Percentiles rank a stretch among this genome's conserved stretches.
phyloP scores from a whole-genome alignment of 2,113 vertebrate genomes.

The Equus quagga region DNA sequence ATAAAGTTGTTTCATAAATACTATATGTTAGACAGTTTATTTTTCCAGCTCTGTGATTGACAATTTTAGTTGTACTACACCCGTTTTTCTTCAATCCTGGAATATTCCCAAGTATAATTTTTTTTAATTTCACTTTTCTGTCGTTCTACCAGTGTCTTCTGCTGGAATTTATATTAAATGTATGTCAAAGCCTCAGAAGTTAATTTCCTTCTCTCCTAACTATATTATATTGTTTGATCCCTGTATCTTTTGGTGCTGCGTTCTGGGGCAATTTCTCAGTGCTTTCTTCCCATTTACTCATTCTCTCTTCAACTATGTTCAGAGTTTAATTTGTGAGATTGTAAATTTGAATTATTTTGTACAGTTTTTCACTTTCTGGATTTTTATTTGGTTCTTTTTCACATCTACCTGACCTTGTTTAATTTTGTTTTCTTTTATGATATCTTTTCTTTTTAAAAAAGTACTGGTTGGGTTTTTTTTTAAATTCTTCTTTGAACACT shows the following conservation, averaged over 20 bases:
- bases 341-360: constrained; percentile 45
- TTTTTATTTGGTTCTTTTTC: neutral
- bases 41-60: neutral
- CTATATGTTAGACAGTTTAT: neutral
- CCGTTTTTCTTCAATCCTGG: neutral
- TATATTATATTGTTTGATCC: neutral
- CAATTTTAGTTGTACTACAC: neutral
- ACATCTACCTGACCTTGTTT: neutral
- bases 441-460: neutral
- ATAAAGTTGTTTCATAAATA: neutral
- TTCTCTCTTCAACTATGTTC: neutral
- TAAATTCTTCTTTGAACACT: neutral
- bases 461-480: neutral
- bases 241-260: neutral
- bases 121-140: neutral
- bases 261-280: neutral
- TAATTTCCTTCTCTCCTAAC: neutral
- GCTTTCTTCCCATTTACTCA: neutral
- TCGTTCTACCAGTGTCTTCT: neutral
- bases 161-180: neutral
- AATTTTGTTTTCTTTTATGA: constrained; percentile 1
- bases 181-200: neutral
- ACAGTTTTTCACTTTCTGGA: neutral
- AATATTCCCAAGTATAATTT: neutral
- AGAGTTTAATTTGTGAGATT: constrained; percentile 35